A percentile compares a stretch with the other conserved stretches of the same genome.
Evolutionary conservation across 2,888 invertebrate species (phyloP).

Genomic region (Pachymerium ferrugineum): DNA sequence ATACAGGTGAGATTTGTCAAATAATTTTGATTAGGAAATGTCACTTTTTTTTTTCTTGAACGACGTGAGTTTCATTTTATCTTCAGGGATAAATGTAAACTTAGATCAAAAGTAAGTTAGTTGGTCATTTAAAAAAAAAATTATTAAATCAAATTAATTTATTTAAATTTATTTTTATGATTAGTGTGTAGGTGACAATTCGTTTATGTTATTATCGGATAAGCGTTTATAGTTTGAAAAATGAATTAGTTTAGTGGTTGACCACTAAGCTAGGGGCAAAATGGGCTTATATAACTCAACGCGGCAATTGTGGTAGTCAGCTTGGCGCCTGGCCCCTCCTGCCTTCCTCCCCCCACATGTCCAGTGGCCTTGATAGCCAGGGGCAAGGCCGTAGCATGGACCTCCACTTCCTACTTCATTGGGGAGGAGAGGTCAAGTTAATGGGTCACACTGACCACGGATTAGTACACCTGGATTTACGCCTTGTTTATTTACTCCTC

Average conservation of each 20-base stretch:
- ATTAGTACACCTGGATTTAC: not conserved
- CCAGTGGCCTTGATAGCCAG: slow-evolving; percentile 25
- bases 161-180: too few relatives aligned
- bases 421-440: slow-evolving; percentile 22
- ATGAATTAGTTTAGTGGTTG: not conserved
- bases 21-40: not conserved
- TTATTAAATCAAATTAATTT: too few relatives aligned
- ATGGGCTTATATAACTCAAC: not conserved
- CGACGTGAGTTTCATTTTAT: not conserved
- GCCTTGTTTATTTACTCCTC: not conserved
- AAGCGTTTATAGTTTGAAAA: too few relatives aligned
- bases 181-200: too few relatives aligned
- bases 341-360: slow-evolving; percentile 18
- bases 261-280: not conserved
- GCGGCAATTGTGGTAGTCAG: not conserved
- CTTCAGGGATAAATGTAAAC: not conserved
- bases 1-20: slow-evolving; percentile 23
- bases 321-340: slow-evolving; percentile 24
- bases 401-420: slow-evolving; percentile 13
- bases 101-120: not conserved
- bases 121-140: too few relatives aligned
- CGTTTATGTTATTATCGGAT: too few relatives aligned
- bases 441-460: slow-evolving; percentile 22
- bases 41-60: not conserved
- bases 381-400: slow-evolving; percentile 15